Evolutionary conservation across 1,140 invertebrate genomes (phyloP).

Genomic region (Matsumurasca onukii): DNA sequence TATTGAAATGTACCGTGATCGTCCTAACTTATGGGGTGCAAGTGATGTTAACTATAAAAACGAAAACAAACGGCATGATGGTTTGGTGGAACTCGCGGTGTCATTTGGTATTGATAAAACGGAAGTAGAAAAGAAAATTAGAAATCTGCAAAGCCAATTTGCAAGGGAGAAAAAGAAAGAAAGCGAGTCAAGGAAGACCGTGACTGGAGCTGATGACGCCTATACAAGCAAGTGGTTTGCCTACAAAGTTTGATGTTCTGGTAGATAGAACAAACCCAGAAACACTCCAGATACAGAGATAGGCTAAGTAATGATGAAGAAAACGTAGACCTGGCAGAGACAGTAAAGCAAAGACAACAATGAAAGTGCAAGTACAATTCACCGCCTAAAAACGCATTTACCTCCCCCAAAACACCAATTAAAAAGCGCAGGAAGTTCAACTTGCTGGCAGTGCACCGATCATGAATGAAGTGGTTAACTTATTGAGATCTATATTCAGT

Average conservation of each 20-base stretch:
- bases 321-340: slow-evolving; percentile 9
- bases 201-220: slow-evolving; percentile 31
- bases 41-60: slow-evolving; percentile 32
- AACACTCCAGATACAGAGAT: slow-evolving; percentile 15
- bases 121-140: slow-evolving; percentile 38
- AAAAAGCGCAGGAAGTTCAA: slow-evolving; percentile 18
- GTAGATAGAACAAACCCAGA: slow-evolving; percentile 24
- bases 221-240: slow-evolving; percentile 39
- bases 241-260: slow-evolving; percentile 35
- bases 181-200: slow-evolving; percentile 36
- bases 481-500: slow-evolving; percentile 26
- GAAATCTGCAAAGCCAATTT: slow-evolving; percentile 39
- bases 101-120: slow-evolving; percentile 36
- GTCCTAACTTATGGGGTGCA: slow-evolving; percentile 31
- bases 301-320: slow-evolving; percentile 2
- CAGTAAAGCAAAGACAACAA: not conserved
- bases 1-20: slow-evolving; percentile 34
- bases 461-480: slow-evolving; percentile 22
- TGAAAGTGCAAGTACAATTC: slow-evolving; percentile 9
- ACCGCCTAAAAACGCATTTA: slow-evolving; percentile 11
- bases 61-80: slow-evolving; percentile 35
- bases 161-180: slow-evolving; percentile 39
- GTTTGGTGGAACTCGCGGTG: slow-evolving; percentile 34
- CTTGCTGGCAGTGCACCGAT: slow-evolving; percentile 16
- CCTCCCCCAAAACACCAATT: slow-evolving; percentile 16